Evolutionary conservation across 2,113 vertebrate species (phyloP), one percentile per base, ranked within the genome.

Genomic region (Orientallactaga bullata): DNA sequence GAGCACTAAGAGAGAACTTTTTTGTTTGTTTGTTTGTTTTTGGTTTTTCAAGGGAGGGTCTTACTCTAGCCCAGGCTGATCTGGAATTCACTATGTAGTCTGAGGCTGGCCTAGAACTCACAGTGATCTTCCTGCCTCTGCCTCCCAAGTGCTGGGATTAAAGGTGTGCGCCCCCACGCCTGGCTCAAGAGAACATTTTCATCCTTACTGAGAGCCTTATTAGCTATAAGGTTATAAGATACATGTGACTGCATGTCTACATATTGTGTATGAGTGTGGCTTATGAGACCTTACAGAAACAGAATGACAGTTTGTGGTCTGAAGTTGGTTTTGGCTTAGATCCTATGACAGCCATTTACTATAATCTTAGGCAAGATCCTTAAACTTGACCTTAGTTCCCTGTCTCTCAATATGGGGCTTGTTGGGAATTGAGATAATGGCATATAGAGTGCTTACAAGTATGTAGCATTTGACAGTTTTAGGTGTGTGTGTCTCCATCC

Each of bases 371-470:
- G n/a, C 80, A 84, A 69, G 30, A 65, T 76, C 26, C 39, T 60
- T 24, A 89, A 91, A 85, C 28, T 80, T 60, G 78, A 66, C 21
- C 24, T 73, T 21, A n/a, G 15, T 84, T 84, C n/a, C 79, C 58
- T 35, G 61, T 77, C 39, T 90, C 61, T 91, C 77, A 81, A 93
- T 87, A 88, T 42, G 8, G 26, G 82, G 16, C 4, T 72, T 26
- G 61, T 37, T 71, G 30, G 24, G 55, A 85, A 84, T 13, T 32
- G 32, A 83, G 32, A 30, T 11, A 32, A 68, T 55, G 58, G 32
- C 23, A 76, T 20, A 76, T 5, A 58, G 65, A 86, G 35, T 35
- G 80, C 74, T 58, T 51, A 55, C 30, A 58, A 55, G 30, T 58
- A 32, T 78, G 30, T 8, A 51, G 16, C 42, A 77, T 35, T 51